phyloP scores from a whole-genome alignment of 1,140 invertebrate species.

The Onthophagus taurus region DNA sequence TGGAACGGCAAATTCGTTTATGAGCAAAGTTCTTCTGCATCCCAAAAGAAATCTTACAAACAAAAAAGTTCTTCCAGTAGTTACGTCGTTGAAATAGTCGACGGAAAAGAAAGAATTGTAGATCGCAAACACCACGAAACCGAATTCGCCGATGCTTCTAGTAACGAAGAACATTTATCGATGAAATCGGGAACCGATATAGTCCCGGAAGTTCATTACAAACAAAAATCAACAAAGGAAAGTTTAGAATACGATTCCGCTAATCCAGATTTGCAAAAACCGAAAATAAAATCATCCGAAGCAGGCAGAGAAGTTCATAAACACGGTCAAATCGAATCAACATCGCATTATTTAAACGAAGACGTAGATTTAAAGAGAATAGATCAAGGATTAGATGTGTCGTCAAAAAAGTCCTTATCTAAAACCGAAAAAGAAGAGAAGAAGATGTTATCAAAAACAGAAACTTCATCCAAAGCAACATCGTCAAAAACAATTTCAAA shows the following conservation, averaged over 20 bases:
- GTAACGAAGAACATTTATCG: conserved; percentile 41
- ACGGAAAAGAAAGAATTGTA: conserved; percentile 50
- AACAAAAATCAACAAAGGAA: conserved; percentile 42
- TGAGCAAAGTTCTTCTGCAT: conserved; percentile 33
- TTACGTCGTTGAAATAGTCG: conserved; percentile 48
- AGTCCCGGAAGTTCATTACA: conserved; percentile 43
- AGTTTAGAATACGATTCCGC: conserved; percentile 45
- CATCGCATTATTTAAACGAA: conserved; percentile 1
- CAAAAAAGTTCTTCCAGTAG: conserved; percentile 46
- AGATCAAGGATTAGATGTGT: too few relatives aligned
- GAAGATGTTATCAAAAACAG: not conserved
- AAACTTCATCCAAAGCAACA: not conserved
- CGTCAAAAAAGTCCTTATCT: not conserved
- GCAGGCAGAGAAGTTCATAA: conserved; percentile 28
- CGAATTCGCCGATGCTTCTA: conserved; percentile 40
- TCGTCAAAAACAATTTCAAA: conserved; percentile 7
- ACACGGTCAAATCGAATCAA: conserved; percentile 24
- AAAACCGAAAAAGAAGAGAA: too few relatives aligned
- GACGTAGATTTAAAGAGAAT: not conserved
- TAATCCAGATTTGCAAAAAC: conserved; percentile 37
- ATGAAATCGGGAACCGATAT: conserved; percentile 41
- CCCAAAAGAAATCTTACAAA: conserved; percentile 27
- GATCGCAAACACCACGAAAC: conserved; percentile 46
- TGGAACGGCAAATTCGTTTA: conserved; percentile 44
- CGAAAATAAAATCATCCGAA: conserved; percentile 26